Base-by-base conservation (phyloP, 2,797 vertebrate species). In the Sebastes steindachneri region DNA sequence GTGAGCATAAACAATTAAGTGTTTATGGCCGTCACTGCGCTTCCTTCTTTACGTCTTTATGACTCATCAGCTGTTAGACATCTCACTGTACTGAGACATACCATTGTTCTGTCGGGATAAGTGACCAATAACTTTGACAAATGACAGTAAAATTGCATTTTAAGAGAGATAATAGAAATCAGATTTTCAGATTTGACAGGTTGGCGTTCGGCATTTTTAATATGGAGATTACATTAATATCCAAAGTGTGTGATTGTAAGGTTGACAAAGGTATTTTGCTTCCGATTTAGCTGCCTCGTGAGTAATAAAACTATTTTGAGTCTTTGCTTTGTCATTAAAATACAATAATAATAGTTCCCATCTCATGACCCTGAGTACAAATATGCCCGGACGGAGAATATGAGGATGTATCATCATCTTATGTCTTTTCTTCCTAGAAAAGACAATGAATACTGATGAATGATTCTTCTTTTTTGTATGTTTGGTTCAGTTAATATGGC, bases 61-160 rank as follows among this genome's bases (percentile, higher is more conserved):
- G 88, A 92, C 76, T 86, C 72, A 65, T 80, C 77, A 85, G 83
- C 83, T 87, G 86, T 88, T 87, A 86, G 82, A 81, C 75, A 75
- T 88, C 82, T 85, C 80, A 86, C 73, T 73, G 76, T 83, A 76
- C 84, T 80, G 83, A 91, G 81, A 88, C 67, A 33, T 80, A 77
- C 65, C 64, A 88, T 88, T 79, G 70, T 77, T 77, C 80, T 84
- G 80, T 21, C 29, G 73, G 74, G 84, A 94, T 89, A 91, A 94
- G 95, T 92, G 84, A 87, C 91, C 92, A 92, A 91, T 92, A 84
- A 90, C 82, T 92, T 91, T 95, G 93, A 95, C 91, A 93, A 92
- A 95, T 92, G 81, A 86, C 83, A 78, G 68, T 88, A 85, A 88
- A 94, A 93, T 88, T 84, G 84, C 87, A 79, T 93, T 19, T 90